Evolutionary conservation across 1,140 invertebrate genomes (phyloP).

Genomic region (Berghia stephanieae): DNA sequence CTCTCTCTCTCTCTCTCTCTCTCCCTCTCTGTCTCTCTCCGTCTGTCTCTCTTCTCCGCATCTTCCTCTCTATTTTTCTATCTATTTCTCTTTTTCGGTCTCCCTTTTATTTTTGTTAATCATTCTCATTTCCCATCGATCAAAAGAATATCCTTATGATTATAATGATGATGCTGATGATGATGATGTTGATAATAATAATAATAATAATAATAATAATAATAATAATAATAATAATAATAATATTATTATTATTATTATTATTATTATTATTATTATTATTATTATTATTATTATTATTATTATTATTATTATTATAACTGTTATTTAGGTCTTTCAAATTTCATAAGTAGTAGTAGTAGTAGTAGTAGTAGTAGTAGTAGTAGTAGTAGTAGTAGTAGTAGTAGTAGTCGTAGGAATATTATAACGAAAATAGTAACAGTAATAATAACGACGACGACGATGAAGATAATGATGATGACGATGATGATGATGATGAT

Average conservation of each 20-base stretch:
- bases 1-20: not conserved
- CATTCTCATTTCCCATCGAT: not conserved
- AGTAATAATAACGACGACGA: too few relatives aligned
- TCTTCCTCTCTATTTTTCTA: not conserved
- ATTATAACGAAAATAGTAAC: too few relatives aligned
- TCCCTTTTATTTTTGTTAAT: not conserved
- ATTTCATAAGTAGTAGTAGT: too few relatives aligned
- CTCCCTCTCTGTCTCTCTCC: not conserved
- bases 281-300: constrained; percentile 4
- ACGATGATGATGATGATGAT: too few relatives aligned
- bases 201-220: not conserved
- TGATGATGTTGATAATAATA: too few relatives aligned
- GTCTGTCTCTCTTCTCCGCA: not conserved
- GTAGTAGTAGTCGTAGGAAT: too few relatives aligned
- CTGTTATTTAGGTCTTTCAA: too few relatives aligned
- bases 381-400: too few relatives aligned
- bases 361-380: too few relatives aligned
- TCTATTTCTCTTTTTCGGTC: not conserved
- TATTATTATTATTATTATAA: not conserved
- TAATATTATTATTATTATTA: not conserved
- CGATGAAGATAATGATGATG: too few relatives aligned
- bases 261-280: constrained; percentile 4
- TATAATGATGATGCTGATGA: too few relatives aligned
- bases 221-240: constrained; percentile 4
- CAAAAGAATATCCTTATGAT: not conserved